Evolutionary conservation across 2,888 invertebrate species (phyloP).

Genomic region (Oscheius sp.): DNA sequence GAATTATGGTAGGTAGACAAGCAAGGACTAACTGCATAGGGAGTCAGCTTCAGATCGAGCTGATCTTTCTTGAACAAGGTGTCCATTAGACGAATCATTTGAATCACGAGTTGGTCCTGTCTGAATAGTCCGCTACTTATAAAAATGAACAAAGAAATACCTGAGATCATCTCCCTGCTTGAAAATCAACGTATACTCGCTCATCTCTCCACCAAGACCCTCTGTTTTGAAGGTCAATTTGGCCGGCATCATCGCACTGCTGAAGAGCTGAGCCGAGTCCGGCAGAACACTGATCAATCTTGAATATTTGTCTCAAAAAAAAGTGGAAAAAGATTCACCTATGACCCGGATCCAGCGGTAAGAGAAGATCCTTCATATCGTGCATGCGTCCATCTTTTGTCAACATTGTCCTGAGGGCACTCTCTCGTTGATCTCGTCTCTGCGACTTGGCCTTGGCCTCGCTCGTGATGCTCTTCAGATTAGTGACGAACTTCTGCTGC

Average conservation of each 20-base stretch:
- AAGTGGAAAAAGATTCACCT: conserved; percentile 71
- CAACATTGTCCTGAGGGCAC: conserved; percentile 47
- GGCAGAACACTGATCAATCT: conserved; percentile 87
- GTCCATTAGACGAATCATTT: conserved; percentile 98
- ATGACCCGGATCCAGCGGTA: conserved; percentile 92
- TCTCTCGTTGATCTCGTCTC: conserved; percentile 43
- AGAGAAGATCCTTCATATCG: conserved; percentile 88
- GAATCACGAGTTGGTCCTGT: conserved; percentile 95
- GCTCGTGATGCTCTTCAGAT: conserved; percentile 49
- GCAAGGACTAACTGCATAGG: conserved; percentile 44
- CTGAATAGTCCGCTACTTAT: conserved; percentile 74
- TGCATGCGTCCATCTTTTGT: conserved; percentile 42
- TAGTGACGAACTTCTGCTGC: conserved; percentile 52
- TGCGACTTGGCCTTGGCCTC: conserved; percentile 46
- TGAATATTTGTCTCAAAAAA: background rate
- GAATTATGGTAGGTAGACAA: no score
- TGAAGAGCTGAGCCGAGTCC: conserved; percentile 91
- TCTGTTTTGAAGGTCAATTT: conserved; percentile 83
- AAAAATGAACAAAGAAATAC: conserved; percentile 35
- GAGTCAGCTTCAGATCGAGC: conserved; percentile 84
- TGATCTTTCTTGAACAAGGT: conserved; percentile 90
- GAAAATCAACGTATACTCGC: conserved; percentile 92
- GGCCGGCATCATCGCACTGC: conserved; percentile 95
- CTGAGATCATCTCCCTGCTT: conserved; percentile 94
- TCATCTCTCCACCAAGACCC: conserved; percentile 76